Base-by-base conservation (phyloP, 2,888 invertebrate genomes). In the Drosophila nr. perissopoda region DNA sequence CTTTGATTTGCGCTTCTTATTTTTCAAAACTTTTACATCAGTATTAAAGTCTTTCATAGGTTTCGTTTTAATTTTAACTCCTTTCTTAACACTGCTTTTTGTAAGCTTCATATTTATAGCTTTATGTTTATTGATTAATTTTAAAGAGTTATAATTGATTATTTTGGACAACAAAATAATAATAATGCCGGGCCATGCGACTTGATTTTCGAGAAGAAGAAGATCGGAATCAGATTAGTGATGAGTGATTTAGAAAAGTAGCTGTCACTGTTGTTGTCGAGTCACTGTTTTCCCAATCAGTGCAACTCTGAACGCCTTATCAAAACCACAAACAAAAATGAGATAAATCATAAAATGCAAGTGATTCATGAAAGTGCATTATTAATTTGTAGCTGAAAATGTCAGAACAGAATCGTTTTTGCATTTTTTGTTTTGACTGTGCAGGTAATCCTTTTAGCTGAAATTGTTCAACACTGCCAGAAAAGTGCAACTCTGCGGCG, bases 401-500 rank as follows among this genome's bases (percentile, higher is more conserved):
- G 69, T 6, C 29, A 25, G 10, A 18, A 8, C 4, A 27, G 4
- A 59, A 48, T 40, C n/a, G 13, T 0, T 16, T 25, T n/a, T 54
- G 53, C 11, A 8, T 48, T 4, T 40, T 56, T 62, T 48, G 34
- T 21, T 31, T 34, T 42, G 4, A 29, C 11, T 27, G 33, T 16
- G 16, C 36, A 64, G 71, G 51, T 64, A 64, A 59, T 49, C 38
- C 4, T 16, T 48, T 51, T 1, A 1, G 8, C 7, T 48, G 18
- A 31, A 31, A 73, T 54, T 63, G 38, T 70, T 57, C 69, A 81
- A 51, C 68, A 70, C 68, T 81, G 21, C 10, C 34, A 40, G 29
- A 13, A 18, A 54, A 64, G 59, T 66, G 62, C 85, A 88, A 74
- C 88, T 63, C 83, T 84, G 83, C 53, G 56, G 52, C 53, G 79